phyloP scores from a whole-genome alignment of 2,888 invertebrate genomes.

The Isotomurus palustris region DNA sequence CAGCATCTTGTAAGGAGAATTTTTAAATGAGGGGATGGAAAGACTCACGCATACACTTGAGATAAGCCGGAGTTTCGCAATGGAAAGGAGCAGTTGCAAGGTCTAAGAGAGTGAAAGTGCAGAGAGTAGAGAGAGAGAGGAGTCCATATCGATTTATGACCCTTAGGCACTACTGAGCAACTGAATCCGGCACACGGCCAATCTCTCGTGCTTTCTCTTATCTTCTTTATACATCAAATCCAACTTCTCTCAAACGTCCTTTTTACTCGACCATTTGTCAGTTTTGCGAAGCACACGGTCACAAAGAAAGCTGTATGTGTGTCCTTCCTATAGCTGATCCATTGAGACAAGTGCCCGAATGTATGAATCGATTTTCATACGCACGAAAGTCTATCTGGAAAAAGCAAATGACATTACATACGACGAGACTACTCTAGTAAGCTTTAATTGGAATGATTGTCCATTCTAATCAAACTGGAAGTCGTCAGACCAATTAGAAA shows the following conservation, averaged over 20 bases:
- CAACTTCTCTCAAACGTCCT: not conserved
- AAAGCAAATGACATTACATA: not conserved
- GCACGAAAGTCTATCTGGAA: not conserved
- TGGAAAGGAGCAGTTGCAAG: no score
- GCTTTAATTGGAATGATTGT: slow-evolving; percentile 11
- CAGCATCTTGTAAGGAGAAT: no score
- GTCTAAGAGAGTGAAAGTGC: not conserved
- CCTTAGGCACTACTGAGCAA: slow-evolving; percentile 1
- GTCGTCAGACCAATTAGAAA: slow-evolving; percentile 8
- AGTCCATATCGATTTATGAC: slow-evolving; percentile 13
- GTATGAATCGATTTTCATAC: no score
- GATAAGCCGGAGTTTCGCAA: no score
- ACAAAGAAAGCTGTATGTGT: not conserved
- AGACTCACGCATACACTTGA: no score
- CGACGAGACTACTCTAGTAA: slow-evolving; percentile 3
- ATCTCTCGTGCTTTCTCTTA: slow-evolving; percentile 1
- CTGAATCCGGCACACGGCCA: slow-evolving; percentile 8
- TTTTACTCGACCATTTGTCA: slow-evolving; percentile 9
- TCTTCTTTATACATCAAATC: not conserved
- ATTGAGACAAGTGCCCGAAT: not conserved
- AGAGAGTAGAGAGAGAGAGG: not conserved
- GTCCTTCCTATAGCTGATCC: no score
- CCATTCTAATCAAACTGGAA: slow-evolving; percentile 11
- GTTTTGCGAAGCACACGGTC: slow-evolving; percentile 1
- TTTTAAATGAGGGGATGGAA: no score